Evolutionary conservation across 2,797 vertebrate species (phyloP).

Genomic region (Balearica regulorum): DNA sequence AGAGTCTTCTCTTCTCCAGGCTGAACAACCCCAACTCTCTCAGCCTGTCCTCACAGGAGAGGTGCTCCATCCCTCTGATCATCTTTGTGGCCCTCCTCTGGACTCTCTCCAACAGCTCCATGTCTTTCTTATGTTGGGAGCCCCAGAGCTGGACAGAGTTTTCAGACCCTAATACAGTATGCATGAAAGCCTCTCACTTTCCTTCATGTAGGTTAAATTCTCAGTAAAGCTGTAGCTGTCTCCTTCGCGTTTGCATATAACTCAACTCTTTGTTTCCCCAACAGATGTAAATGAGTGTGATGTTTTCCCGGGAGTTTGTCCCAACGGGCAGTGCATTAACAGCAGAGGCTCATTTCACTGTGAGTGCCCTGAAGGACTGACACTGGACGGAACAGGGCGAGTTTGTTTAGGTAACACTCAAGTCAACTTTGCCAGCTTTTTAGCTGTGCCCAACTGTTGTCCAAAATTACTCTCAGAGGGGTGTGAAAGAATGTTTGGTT

Average conservation of each 20-base stretch:
- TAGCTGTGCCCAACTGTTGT: background rate
- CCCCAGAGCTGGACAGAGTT: no score
- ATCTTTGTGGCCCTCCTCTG: no score
- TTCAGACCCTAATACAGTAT: background rate
- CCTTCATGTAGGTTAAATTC: background rate
- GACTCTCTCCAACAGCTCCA: no score
- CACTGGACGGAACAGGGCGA: conserved; percentile 73
- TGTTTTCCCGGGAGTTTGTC: conserved; percentile 78
- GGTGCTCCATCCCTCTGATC: no score
- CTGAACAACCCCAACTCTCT: no score
- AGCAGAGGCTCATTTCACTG: conserved; percentile 78
- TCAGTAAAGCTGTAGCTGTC: background rate
- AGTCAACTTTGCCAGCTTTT: background rate
- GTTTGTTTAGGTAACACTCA: conserved; percentile 74
- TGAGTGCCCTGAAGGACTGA: conserved; percentile 76
- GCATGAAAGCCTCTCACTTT: background rate
- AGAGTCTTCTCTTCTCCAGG: no score
- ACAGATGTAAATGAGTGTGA: conserved; percentile 80
- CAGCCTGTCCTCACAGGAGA: no score
- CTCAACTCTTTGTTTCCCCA: background rate
- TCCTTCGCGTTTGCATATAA: background rate
- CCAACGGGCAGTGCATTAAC: conserved; percentile 75
- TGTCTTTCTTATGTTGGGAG: no score
- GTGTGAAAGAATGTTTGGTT: background rate
- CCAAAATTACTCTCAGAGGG: background rate